Conservation (phyloP, 2,888 invertebrate species). For the Folsomia candida region DNA sequence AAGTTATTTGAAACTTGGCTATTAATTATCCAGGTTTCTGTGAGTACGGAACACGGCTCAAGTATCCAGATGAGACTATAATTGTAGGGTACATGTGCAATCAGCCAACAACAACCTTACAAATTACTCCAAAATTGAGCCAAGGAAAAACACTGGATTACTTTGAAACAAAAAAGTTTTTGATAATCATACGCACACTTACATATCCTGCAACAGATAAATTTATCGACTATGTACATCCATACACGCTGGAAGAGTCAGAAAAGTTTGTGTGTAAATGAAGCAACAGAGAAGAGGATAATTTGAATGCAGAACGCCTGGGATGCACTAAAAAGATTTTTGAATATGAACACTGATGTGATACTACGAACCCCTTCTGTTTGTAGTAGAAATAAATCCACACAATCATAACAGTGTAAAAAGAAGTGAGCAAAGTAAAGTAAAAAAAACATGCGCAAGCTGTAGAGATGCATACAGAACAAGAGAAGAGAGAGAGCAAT, state of each 20-base stretch:
- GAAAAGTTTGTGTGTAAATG: too few species aligned
- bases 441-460: not conserved
- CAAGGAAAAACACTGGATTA: too few species aligned
- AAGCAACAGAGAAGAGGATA: not conserved
- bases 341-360: not conserved
- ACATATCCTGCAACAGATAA: not conserved
- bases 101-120: not conserved
- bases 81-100: not conserved
- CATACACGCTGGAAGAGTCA: too few species aligned
- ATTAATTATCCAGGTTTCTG: too few species aligned
- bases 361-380: too few species aligned
- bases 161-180: not conserved
- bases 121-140: not conserved
- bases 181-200: not conserved
- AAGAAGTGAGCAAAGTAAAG: not conserved
- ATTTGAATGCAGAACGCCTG: not conserved
- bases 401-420: not conserved
- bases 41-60: too few species aligned
- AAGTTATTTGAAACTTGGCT: too few species aligned
- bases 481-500: not conserved
- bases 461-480: too few species aligned
- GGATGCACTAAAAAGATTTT: not conserved
- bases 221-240: not conserved
- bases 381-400: not conserved
- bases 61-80: not conserved